phyloP scores from a whole-genome alignment of 1,140 invertebrate genomes.

The Drosophila tropicalis region DNA sequence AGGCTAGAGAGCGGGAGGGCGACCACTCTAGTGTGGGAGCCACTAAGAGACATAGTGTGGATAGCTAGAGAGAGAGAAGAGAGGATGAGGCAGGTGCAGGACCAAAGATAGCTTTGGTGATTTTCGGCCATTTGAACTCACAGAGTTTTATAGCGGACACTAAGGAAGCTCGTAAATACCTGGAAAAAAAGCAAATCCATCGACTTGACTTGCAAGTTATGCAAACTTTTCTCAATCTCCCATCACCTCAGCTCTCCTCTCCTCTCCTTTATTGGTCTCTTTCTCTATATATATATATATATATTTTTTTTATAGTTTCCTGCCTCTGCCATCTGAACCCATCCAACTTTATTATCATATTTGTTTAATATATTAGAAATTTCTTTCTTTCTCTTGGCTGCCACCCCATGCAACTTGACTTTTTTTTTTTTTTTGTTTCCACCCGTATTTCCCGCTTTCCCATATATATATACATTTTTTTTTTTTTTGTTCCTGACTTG shows the following conservation, averaged over 20 bases:
- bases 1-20: not conserved
- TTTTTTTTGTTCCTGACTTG: constrained; percentile 56
- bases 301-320: constrained; percentile 42
- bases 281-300: constrained; percentile 51
- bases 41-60: not conserved
- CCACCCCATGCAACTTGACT: constrained; percentile 16
- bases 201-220: constrained; percentile 42
- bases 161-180: constrained; percentile 69
- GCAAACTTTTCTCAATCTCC: constrained; percentile 43
- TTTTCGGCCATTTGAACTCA: constrained; percentile 32
- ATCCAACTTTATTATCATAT: constrained; percentile 71
- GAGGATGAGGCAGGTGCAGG: not conserved
- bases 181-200: constrained; percentile 49
- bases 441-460: constrained; percentile 9
- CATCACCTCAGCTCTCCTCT: constrained; percentile 30
- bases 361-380: constrained; percentile 77
- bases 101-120: constrained; percentile 27
- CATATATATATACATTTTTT: constrained; percentile 24
- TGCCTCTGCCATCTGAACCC: constrained; percentile 10
- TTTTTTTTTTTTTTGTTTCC: constrained; percentile 17
- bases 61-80: not conserved
- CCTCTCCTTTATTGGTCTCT: constrained; percentile 16
- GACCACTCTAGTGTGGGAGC: not conserved
- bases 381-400: constrained; percentile 35
- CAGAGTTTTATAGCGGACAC: constrained; percentile 39